Evolutionary conservation across 2,888 invertebrate genomes (phyloP).

Genomic region (Tenthredo scrophulariae): DNA sequence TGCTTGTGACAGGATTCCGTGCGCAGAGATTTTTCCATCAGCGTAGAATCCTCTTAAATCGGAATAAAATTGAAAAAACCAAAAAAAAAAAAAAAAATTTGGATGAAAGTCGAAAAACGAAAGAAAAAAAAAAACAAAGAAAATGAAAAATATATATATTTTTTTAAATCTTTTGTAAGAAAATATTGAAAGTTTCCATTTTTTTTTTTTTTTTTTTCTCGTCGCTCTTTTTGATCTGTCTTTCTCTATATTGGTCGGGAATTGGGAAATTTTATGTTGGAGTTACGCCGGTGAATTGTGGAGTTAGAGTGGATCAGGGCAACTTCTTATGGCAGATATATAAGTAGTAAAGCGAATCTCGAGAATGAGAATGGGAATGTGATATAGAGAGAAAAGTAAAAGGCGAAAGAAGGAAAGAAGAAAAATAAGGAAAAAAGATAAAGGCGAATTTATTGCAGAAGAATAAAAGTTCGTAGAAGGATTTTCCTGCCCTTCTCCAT

Average conservation of each 20-base stretch:
- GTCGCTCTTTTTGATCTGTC: neutral
- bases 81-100: neutral
- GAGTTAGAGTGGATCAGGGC: neutral
- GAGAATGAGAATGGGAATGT: neutral
- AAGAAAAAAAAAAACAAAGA: neutral
- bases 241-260: neutral
- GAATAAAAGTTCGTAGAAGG: neutral
- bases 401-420: neutral
- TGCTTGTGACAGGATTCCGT: constrained; percentile 50
- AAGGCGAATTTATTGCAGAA: neutral
- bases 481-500: neutral
- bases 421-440: neutral
- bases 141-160: neutral
- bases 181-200: neutral
- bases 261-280: neutral
- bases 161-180: neutral
- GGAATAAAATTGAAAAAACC: neutral
- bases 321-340: neutral
- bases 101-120: neutral
- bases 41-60: neutral
- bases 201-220: constrained; percentile 50
- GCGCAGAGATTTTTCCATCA: constrained; percentile 32
- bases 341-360: neutral
- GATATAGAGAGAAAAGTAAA: neutral
- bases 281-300: constrained; percentile 9